phyloP scores from a whole-genome alignment of 1,140 invertebrate genomes.

The Macrocentrus cingulum region DNA sequence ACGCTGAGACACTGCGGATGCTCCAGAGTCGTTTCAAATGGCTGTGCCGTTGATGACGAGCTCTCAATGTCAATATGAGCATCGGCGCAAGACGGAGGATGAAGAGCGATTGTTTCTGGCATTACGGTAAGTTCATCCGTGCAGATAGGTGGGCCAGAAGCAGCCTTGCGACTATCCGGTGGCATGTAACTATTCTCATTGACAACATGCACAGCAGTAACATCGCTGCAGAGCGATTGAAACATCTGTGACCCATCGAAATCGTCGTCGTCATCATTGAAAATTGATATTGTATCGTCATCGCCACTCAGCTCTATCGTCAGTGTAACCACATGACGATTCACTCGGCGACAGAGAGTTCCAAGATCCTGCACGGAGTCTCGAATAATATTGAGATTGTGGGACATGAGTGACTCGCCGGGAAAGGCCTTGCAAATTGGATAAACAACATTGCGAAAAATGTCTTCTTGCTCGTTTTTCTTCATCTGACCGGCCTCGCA shows the following conservation, averaged over 20 bases:
- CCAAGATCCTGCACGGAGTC: constrained; percentile 52
- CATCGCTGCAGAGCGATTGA: constrained; percentile 51
- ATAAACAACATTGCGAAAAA: constrained; percentile 46
- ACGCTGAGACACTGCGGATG: constrained; percentile 37
- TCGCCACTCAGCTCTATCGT: constrained; percentile 48
- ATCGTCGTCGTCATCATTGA: constrained; percentile 39
- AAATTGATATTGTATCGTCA: constrained; percentile 50
- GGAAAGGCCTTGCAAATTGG: constrained; percentile 49
- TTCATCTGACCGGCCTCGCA: constrained; percentile 42
- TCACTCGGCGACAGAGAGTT: constrained; percentile 48
- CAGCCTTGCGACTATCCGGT: constrained; percentile 21
- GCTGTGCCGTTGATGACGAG: constrained; percentile 32
- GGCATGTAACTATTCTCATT: constrained; percentile 47
- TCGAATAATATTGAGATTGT: constrained; percentile 43
- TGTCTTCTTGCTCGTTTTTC: constrained; percentile 42
- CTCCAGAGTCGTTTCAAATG: constrained; percentile 37
- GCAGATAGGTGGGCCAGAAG: not conserved
- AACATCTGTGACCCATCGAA: constrained; percentile 52
- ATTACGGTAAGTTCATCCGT: not conserved
- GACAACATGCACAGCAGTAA: constrained; percentile 38
- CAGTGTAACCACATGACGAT: constrained; percentile 49
- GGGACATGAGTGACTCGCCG: constrained; percentile 39
- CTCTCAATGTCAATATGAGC: constrained; percentile 37
- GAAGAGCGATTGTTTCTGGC: constrained; percentile 25
- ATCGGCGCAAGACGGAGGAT: constrained; percentile 34